These are phyloP conservation scores for Poeciliopsis infans DNA, from an alignment of 2,797 vertebrate species.

Conservation along the genomic window DNA sequence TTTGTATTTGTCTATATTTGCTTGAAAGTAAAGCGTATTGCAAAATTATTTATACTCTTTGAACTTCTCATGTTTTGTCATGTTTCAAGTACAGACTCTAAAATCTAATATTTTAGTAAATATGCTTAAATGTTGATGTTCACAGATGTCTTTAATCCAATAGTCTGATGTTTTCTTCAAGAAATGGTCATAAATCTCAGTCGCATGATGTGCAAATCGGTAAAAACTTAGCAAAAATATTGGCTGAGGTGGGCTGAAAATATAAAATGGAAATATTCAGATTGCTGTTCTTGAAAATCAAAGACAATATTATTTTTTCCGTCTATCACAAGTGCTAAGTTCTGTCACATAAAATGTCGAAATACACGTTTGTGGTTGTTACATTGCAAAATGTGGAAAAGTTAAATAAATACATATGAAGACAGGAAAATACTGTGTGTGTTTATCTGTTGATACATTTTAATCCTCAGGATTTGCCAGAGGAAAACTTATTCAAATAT, in stretches of 20 bases:
- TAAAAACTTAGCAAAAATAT: neutral
- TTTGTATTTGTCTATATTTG: slow-evolving; percentile 26
- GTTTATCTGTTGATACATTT: neutral
- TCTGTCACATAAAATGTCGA: neutral
- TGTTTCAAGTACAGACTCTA: neutral
- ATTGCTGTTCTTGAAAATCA: neutral
- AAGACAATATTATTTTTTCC: neutral
- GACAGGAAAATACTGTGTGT: neutral
- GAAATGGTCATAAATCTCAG: neutral
- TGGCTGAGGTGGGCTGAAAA: neutral
- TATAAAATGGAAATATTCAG: neutral
- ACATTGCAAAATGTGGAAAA: neutral
- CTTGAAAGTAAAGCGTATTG: slow-evolving; percentile 22
- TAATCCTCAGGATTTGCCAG: neutral
- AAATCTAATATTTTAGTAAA: neutral
- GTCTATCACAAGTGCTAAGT: no score
- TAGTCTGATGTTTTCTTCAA: neutral
- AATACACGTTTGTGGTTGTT: neutral
- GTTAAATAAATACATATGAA: neutral
- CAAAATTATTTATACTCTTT: neutral
- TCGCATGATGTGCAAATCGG: neutral
- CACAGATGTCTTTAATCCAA: neutral
- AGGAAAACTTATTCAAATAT: neutral
- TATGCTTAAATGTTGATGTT: neutral
- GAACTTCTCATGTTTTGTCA: neutral